Evolutionary conservation across 2,888 invertebrate genomes (phyloP), one percentile per base, ranked within the genome.

Genomic region (Hermaeophaga mercurialis): DNA sequence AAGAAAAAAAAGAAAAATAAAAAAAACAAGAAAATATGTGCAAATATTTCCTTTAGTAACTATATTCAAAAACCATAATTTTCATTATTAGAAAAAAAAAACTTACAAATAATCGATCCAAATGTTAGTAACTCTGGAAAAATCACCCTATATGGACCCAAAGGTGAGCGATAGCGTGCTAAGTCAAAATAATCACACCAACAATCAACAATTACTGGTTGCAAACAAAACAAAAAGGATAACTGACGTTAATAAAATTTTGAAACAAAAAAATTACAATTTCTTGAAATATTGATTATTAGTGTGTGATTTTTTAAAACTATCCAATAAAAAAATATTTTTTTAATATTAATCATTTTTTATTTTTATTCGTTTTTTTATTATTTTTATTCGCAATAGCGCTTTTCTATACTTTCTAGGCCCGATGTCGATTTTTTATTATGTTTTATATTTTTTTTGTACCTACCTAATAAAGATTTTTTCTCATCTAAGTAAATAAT

Each of bases 361-460:
- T 22, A 3, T 12, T 31, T 31, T 31, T 31, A 12, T 31, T 31
- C 31, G 31, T 31, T 31, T 31, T 31, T 31, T 31, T 8, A 11
- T 31, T 12, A 3, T 28, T 28, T 28, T 28, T 28, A n/a, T 28
- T 28, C 28, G n/a, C n/a, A 6, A 28, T 7, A 7, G 28, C n/a
- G 28, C 28, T 28, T n/a, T n/a, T n/a, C n/a, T n/a, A 28, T n/a
- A 28, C 9, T 11, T 43, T 26, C 12, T 12, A 24, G 24, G 31
- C 15, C 24, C 24, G 8, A 52, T 52, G 52, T 44, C 44, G 52
- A 52, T 34, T 34, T 44, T 44, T 52, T 48, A 3, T 18, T 43
- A 38, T 39, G 7, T 49, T 49, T 41, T 49, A 24, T 34, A 43
- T 22, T 52, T 52, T 52, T 50, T 50, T 52, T 22, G 11, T 43